Conservation (phyloP, 64 coral and sea anemone genomes). For the Stichodactyla helianthus region DNA sequence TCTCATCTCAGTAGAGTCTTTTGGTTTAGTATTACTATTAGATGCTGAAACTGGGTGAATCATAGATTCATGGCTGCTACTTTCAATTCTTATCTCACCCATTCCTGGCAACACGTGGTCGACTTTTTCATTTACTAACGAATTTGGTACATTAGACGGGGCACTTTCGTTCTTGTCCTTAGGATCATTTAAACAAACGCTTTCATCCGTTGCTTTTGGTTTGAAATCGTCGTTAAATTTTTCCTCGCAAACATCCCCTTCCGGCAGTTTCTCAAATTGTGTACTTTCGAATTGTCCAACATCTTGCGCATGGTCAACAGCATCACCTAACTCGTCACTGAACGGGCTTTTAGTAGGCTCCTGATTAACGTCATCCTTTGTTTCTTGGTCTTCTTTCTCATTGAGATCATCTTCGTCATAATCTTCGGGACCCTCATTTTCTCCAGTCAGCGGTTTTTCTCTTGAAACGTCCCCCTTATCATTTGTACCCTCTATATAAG, state of each 20-base stretch:
- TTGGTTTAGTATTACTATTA: not conserved
- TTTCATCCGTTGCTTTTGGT: not conserved
- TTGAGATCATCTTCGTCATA: not conserved
- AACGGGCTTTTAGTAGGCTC: not conserved
- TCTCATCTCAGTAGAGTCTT: not conserved
- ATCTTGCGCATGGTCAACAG: constrained; percentile 12
- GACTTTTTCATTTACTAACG: not conserved
- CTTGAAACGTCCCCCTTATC: not conserved
- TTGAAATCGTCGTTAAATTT: not conserved
- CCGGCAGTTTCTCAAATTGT: not conserved
- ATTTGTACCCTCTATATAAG: not conserved
- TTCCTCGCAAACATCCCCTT: not conserved
- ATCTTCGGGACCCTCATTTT: not conserved
- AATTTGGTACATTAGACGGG: not conserved
- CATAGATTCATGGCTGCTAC: constrained; percentile 16
- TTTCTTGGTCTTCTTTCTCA: not conserved
- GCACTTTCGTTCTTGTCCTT: not conserved
- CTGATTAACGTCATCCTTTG: not conserved
- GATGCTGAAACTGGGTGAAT: not conserved
- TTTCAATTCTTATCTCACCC: not conserved
- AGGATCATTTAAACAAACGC: not conserved
- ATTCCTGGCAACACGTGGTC: not conserved
- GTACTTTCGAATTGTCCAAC: not conserved
- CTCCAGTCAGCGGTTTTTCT: constrained; percentile 18
- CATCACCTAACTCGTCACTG: not conserved